phyloP scores from a whole-genome alignment of 2,113 vertebrate genomes.

The Bufo gargarizans region DNA sequence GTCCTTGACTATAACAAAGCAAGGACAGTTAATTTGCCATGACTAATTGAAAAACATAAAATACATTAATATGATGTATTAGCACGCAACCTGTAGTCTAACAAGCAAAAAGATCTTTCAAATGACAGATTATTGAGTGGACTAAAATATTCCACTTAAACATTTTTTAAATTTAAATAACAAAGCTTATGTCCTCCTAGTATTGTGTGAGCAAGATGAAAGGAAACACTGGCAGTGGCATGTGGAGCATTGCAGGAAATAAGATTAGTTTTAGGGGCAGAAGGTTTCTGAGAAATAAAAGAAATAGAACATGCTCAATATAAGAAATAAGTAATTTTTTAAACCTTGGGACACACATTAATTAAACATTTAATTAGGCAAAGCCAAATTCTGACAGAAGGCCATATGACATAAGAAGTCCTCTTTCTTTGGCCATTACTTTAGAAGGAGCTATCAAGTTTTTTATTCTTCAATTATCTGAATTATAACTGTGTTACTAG shows the following conservation, averaged over 20 bases:
- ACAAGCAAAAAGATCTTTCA: slow-evolving; percentile 49
- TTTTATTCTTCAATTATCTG: too few relatives aligned
- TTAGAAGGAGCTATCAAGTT: neutral
- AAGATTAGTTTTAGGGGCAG: slow-evolving; percentile 10
- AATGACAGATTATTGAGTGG: slow-evolving; percentile 46
- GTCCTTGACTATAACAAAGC: slow-evolving; percentile 65
- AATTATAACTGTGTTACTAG: too few relatives aligned
- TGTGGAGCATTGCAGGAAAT: slow-evolving; percentile 22
- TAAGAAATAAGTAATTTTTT: neutral
- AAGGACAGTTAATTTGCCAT: slow-evolving; percentile 75
- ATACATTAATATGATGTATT: slow-evolving; percentile 73
- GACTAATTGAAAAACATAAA: slow-evolving; percentile 75
- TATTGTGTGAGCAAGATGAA: slow-evolving; percentile 36
- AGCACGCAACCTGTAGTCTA: slow-evolving; percentile 57
- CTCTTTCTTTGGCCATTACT: neutral
- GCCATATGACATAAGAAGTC: neutral
- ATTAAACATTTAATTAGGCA: neutral
- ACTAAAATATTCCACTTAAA: slow-evolving; percentile 53
- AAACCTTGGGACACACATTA: neutral
- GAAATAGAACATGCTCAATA: slow-evolving; percentile 15
- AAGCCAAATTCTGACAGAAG: neutral
- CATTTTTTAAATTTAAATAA: slow-evolving; percentile 53
- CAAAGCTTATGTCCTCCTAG: slow-evolving; percentile 32
- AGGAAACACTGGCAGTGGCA: slow-evolving; percentile 28
- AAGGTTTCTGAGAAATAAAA: slow-evolving; percentile 4